Evolutionary conservation across 2,888 invertebrate species (phyloP), one percentile per base, ranked within the genome.

Genomic region (Prosapia bicincta): DNA sequence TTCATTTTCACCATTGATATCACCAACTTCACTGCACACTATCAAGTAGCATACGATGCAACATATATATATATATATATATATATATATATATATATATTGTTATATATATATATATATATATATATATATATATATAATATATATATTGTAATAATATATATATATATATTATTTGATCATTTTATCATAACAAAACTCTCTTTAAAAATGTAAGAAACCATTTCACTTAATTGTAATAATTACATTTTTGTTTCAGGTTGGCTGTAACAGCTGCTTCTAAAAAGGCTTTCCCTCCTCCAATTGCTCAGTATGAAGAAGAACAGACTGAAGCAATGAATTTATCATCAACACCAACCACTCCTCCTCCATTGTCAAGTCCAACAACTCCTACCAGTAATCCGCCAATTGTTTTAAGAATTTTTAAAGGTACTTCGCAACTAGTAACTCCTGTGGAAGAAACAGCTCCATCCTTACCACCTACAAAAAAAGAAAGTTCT

Each of bases 351-450:
- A 77, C 77, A n/a, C 71, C 77, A 7, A 66, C 76, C 15, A 76
- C 77, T 24, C 78, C 79, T 20, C 20, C 81, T 76, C 86, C 86
- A 23, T 69, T 43, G 30, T 54, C 54, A n/a, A 54, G 54, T 13
- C 74, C 70, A 28, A 75, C 69, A 7, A 74, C 71, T 38, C 78
- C 65, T 26, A 28, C 30, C 26, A 76, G 72, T 80, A 91, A 93
- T 84, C 94, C 95, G 67, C 95, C 95, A 26, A 96, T 96, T 83
- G 95, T 95, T 74, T 86, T 96, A 79, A 89, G 95, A 86, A 96
- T 96, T 88, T 95, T 94, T 80, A 93, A 95, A 86, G 92, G 89
- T 15, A 90, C 89, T 25, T 81, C 82, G 24, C 81, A 81, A 69
- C 72, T 82, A 67, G 71, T 82, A 5, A 81, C 80, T 23, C 75